phyloP scores from a whole-genome alignment of 2,797 vertebrate genomes.

The Thamnophis elegans region DNA sequence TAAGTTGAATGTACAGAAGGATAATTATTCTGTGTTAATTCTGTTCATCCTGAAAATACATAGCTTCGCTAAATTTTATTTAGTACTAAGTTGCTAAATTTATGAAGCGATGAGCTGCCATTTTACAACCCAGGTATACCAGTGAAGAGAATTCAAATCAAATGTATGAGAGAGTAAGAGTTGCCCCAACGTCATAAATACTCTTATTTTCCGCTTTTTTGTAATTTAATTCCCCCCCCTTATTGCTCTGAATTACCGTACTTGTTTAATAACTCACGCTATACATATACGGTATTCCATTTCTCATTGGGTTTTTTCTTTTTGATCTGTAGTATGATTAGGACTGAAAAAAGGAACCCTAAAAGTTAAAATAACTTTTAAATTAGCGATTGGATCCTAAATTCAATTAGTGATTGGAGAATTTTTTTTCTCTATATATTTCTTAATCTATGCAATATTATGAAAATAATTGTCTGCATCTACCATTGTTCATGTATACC shows the following conservation, averaged over 20 bases:
- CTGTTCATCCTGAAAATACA: conserved; percentile 40
- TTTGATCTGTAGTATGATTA: conserved; percentile 10
- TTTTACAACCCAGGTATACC: conserved; percentile 10
- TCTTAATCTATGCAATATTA: conserved; percentile 11
- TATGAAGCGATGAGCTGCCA: conserved; percentile 1
- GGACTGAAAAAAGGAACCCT: background rate
- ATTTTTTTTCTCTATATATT: background rate
- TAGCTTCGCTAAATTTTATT: background rate
- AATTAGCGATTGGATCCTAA: background rate
- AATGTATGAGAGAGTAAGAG: background rate
- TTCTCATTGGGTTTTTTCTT: conserved; percentile 10
- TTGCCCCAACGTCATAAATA: conserved; percentile 15
- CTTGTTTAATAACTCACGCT: conserved; percentile 48
- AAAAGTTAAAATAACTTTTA: background rate
- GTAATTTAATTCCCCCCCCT: too few species aligned
- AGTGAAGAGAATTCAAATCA: background rate
- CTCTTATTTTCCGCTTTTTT: background rate
- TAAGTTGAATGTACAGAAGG: conserved; percentile 62
- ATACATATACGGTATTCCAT: conserved; percentile 19
- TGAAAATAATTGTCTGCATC: conserved; percentile 10
- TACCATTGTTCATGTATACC: conserved; percentile 3
- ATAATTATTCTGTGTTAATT: conserved; percentile 39
- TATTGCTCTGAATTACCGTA: background rate
- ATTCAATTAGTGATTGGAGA: background rate
- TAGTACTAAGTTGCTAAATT: conserved; percentile 15